Evolutionary conservation across 2,113 vertebrate species (phyloP).

Genomic region (Podarcis raffonei): DNA sequence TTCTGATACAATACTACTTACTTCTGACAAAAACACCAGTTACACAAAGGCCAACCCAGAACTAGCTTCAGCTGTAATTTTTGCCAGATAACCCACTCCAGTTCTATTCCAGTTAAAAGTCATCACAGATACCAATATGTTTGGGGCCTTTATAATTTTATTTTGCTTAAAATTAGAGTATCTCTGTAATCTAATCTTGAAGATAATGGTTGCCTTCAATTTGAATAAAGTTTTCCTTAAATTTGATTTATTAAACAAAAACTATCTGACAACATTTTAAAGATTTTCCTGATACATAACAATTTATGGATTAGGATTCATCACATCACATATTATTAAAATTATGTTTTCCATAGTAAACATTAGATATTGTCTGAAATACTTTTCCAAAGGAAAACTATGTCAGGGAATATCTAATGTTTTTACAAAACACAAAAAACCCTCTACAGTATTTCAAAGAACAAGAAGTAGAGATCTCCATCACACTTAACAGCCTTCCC

Average conservation of each 20-base stretch:
- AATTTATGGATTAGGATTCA: not conserved
- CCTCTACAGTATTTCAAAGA: not conserved
- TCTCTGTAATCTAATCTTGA: not conserved
- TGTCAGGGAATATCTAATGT: not conserved
- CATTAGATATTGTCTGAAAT: no score
- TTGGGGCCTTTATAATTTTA: not conserved
- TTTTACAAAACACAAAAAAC: not conserved
- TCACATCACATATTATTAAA: not conserved
- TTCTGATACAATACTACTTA: not conserved
- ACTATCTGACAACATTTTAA: not conserved
- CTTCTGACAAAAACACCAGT: not conserved
- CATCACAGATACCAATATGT: not conserved
- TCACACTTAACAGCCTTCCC: not conserved
- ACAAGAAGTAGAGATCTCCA: not conserved
- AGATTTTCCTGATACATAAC: not conserved
- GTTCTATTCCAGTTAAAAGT: not conserved
- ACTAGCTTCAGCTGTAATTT: not conserved
- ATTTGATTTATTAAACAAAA: not conserved
- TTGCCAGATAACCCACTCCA: not conserved
- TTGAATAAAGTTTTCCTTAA: not conserved
- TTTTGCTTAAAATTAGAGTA: not conserved
- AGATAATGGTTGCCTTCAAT: not conserved
- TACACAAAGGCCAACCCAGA: not conserved
- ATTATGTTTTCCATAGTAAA: no score
- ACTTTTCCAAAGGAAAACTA: not conserved